Conservation (phyloP, 2,888 invertebrate species). For the Enchytraeus crypticus region DNA sequence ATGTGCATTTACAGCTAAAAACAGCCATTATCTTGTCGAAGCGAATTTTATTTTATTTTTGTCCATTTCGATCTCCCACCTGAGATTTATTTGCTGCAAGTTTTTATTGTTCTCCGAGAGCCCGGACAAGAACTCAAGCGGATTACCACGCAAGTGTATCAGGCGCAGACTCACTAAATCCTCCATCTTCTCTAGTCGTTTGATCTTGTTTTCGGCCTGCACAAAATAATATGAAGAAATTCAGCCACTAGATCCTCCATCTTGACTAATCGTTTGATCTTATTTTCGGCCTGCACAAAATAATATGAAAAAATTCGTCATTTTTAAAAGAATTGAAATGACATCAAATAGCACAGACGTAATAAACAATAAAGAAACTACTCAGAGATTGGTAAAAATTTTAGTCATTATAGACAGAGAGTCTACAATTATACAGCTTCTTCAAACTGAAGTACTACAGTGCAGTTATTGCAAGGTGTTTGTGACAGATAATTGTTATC, state of each 20-base stretch:
- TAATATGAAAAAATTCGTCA: not conserved
- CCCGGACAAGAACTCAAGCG: constrained; percentile 43
- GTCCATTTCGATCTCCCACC: no score
- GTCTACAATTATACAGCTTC: no score
- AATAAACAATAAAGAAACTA: no score
- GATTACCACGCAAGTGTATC: constrained; percentile 46
- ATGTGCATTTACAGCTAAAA: no score
- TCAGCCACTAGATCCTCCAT: constrained; percentile 37
- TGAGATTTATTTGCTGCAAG: constrained; percentile 46
- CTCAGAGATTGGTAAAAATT: no score
- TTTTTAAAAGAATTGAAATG: not conserved
- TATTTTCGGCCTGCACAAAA: constrained; percentile 44
- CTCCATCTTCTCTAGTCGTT: constrained; percentile 40
- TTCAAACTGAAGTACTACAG: no score
- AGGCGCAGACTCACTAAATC: constrained; percentile 39
- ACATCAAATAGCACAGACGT: not conserved
- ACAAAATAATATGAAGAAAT: no score
- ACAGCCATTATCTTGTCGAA: no score
- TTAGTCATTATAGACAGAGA: no score
- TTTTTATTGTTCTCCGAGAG: constrained; percentile 39
- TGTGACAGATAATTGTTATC: no score
- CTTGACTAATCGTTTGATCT: constrained; percentile 42
- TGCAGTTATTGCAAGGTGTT: no score
- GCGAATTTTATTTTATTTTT: no score
- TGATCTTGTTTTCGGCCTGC: constrained; percentile 44